Percentiles rank a stretch among this genome's conserved stretches.
phyloP scores from a whole-genome alignment of 2,113 vertebrate species.

The Melanerpes aurifrons region DNA sequence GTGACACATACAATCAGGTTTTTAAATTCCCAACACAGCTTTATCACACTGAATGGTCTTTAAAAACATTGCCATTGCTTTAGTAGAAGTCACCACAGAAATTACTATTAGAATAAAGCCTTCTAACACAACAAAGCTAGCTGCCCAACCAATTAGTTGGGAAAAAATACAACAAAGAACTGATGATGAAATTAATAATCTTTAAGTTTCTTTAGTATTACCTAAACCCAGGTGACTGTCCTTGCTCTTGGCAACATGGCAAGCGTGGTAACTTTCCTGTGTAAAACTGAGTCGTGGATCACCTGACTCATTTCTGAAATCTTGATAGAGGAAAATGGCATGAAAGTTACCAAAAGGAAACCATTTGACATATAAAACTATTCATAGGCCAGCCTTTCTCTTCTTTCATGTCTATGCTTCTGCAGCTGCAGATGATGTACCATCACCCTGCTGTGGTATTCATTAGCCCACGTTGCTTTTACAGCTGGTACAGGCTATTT shows the following conservation, averaged over 20 bases:
- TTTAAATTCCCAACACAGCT: background rate
- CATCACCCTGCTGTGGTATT: background rate
- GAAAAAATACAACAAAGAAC: background rate
- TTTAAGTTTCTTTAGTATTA: background rate
- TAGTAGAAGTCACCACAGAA: background rate
- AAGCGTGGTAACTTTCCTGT: background rate
- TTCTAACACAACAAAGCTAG: background rate
- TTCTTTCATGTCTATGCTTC: background rate
- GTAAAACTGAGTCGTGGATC: background rate
- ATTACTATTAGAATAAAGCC: background rate
- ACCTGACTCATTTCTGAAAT: conserved; percentile 13
- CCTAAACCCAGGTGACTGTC: background rate
- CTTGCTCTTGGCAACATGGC: background rate
- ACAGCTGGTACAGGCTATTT: background rate
- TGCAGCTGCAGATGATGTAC: background rate
- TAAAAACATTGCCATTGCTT: background rate
- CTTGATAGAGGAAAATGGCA: background rate
- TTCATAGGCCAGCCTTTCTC: background rate
- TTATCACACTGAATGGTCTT: background rate
- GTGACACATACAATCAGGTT: background rate
- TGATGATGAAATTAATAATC: background rate
- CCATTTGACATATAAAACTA: background rate
- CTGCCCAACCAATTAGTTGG: background rate
- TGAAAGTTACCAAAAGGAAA: background rate
- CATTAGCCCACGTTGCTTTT: background rate